phyloP scores from a whole-genome alignment of 2,888 invertebrate species.

The Pemphredon lugubris region DNA sequence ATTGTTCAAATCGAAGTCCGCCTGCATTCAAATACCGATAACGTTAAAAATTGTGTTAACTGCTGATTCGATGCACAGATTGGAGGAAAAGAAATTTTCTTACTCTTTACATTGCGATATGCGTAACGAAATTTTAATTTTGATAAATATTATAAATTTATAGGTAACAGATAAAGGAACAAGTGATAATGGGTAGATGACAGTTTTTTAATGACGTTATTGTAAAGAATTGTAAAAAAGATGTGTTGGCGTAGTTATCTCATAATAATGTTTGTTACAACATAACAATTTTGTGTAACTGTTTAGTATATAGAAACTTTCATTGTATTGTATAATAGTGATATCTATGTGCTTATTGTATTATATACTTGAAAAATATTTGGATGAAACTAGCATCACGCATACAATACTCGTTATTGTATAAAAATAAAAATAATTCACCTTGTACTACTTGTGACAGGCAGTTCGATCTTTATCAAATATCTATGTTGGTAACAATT shows the following conservation, averaged over 20 bases:
- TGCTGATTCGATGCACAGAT: conserved; percentile 48
- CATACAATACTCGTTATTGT: conserved; percentile 72
- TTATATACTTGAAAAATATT: conserved; percentile 77
- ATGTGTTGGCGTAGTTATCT: conserved; percentile 71
- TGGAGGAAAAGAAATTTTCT: conserved; percentile 30
- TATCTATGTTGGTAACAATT: conserved; percentile 22
- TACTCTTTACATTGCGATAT: conserved; percentile 53
- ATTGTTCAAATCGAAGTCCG: no score
- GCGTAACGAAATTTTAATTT: conserved; percentile 57
- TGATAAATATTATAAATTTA: conserved; percentile 53
- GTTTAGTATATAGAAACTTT: conserved; percentile 73
- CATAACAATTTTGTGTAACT: conserved; percentile 75
- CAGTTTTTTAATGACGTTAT: conserved; percentile 71
- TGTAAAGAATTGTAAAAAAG: conserved; percentile 76
- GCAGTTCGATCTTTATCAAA: conserved; percentile 73
- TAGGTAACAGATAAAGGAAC: conserved; percentile 44
- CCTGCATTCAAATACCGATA: conserved; percentile 47
- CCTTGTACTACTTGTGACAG: conserved; percentile 57
- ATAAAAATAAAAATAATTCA: conserved; percentile 70
- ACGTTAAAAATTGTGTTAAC: conserved; percentile 56
- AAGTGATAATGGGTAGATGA: conserved; percentile 63
- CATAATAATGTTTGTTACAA: conserved; percentile 74
- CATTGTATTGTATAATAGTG: conserved; percentile 77
- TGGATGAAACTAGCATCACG: conserved; percentile 67
- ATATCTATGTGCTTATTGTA: conserved; percentile 79